Evolutionary conservation across 2,888 invertebrate species (phyloP).

Genomic region (Pherbina coryleti): DNA sequence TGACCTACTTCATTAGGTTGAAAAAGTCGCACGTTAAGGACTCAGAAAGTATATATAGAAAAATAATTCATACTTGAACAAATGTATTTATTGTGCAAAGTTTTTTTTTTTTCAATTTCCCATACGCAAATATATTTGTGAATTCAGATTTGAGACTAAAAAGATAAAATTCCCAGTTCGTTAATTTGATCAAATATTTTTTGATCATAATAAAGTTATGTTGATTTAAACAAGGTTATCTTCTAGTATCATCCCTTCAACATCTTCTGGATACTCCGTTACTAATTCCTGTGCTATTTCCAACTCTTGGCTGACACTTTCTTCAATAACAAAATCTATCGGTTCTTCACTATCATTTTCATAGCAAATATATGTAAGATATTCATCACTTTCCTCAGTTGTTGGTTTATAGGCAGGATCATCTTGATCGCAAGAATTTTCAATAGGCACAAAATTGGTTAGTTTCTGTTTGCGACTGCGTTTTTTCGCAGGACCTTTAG

Average conservation of each 20-base stretch:
- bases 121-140: background rate
- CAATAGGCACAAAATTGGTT: background rate
- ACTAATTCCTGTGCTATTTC: background rate
- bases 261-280: background rate
- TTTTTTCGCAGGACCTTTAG: background rate
- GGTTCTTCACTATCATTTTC: background rate
- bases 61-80: too few relatives aligned
- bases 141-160: too few relatives aligned
- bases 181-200: too few relatives aligned
- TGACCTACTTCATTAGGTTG: background rate
- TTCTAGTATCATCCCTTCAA: background rate
- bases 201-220: background rate
- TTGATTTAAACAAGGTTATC: background rate
- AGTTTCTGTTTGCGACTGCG: background rate
- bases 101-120: background rate
- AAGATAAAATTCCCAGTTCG: too few relatives aligned
- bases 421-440: background rate
- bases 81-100: background rate
- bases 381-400: background rate
- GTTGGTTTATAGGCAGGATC: background rate
- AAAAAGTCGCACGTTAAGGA: background rate
- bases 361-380: background rate
- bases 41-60: too few relatives aligned
- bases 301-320: background rate
- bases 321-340: background rate